Evolutionary conservation across 2,888 invertebrate genomes (phyloP), one percentile per base, ranked within the genome.

Genomic region (Muscina levida): DNA sequence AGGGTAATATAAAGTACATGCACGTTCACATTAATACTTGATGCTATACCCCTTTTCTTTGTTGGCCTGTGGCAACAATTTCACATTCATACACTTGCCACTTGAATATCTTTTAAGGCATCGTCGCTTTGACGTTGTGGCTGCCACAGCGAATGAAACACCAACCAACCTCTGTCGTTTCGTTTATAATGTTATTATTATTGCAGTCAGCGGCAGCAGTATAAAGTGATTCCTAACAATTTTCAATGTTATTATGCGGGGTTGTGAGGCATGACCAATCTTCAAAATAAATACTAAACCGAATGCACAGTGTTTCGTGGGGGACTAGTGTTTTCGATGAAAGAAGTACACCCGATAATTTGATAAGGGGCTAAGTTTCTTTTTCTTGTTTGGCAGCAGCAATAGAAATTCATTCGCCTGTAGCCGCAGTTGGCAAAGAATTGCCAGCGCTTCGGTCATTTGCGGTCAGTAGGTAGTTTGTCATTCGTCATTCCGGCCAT

Each of bases 161-260:
- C 8, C 46, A 44, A n/a, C n/a, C 42, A 44, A 44, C 42, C n/a
- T 72, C 26, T 75, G 59, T 68, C 59, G 72, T 79, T 75, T 72
- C 67, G 71, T 79, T 79, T 75, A 76, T 67, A 76, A 79, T 76
- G 76, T 68, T 76, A 48, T 67, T 67, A 48, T 75, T 76, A 72
- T 72, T 62, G 56, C 72, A 46, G 46, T 15, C 46, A 46, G n/a
- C 46, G 46, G n/a, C 46, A 46, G 17, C 17, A 46, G 5, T 44
- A 46, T n/a, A n/a, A 4, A 46, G 15, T 15, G 15, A 46, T 46
- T 15, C 15, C 46, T 3, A 46, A 46, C 46, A 46, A 46, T 3
- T 15, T 46, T 46, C 46, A 46, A 46, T 46, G 46, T 46, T 46
- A 46, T 46, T 46, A 15, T 46, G 46, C 46, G 15, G 15, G 15